Evolutionary conservation across 2,113 vertebrate genomes (phyloP).

Genomic region (Apistogramma diplotaenia): DNA sequence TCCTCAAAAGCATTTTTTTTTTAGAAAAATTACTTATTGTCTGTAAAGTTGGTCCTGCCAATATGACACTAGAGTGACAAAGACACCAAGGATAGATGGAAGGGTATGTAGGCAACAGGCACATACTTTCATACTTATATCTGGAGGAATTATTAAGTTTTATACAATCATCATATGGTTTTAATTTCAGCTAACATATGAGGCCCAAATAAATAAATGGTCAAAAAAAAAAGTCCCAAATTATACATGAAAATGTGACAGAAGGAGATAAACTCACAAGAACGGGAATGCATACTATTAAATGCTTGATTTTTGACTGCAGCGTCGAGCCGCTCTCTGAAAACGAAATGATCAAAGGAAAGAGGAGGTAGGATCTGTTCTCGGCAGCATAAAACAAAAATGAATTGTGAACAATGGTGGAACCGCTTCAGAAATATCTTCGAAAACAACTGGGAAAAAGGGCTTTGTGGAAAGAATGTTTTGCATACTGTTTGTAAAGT

Average conservation of each 20-base stretch:
- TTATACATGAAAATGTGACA: not conserved
- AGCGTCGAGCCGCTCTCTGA: not conserved
- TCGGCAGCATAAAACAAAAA: not conserved
- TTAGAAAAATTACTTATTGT: not conserved
- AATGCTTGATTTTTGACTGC: not conserved
- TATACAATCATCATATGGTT: not conserved
- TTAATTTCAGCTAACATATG: not conserved
- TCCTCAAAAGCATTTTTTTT: constrained; percentile 1
- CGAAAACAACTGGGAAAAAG: not conserved
- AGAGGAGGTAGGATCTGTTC: not conserved
- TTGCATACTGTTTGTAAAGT: not conserved
- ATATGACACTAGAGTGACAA: not conserved
- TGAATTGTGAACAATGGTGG: not conserved
- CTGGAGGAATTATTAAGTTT: not conserved
- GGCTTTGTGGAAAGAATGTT: not conserved
- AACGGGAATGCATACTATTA: not conserved
- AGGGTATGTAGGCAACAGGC: not conserved
- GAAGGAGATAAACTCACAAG: not conserved
- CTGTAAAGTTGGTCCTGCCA: not conserved
- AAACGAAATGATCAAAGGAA: constrained; percentile 1
- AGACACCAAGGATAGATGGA: not conserved
- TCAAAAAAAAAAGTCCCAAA: not conserved
- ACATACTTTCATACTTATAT: not conserved
- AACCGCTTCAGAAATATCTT: not conserved
- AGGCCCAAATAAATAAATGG: not conserved